Conservation (phyloP, 2,888 invertebrate genomes). For the Napeogenes sylphis region DNA sequence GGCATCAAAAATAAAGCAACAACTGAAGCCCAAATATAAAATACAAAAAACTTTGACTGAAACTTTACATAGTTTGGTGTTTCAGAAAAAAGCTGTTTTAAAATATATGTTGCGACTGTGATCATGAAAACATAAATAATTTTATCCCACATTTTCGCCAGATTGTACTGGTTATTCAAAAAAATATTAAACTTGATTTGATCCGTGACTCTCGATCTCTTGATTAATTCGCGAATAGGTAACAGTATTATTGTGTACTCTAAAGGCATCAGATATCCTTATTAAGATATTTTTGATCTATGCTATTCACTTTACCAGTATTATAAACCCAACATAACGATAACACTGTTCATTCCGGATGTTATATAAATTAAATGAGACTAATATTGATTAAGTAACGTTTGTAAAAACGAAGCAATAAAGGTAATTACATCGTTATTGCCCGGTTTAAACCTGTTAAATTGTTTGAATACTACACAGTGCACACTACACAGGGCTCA, state of each 20-base stretch:
- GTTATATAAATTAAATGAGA: not conserved
- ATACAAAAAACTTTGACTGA: constrained; percentile 70
- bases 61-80: constrained; percentile 73
- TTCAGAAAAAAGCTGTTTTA: constrained; percentile 71
- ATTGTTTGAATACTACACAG: constrained; percentile 3
- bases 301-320: not conserved
- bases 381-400: constrained; percentile 3
- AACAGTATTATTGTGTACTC: not conserved
- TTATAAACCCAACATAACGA: not conserved
- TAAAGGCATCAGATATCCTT: not conserved
- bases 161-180: not conserved
- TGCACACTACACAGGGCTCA: too few relatives aligned
- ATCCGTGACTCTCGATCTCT: not conserved
- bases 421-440: constrained; percentile 2
- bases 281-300: too few relatives aligned
- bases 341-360: not conserved
- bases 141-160: constrained; percentile 63
- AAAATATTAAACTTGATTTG: not conserved
- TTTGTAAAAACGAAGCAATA: not conserved
- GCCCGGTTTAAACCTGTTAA: constrained; percentile 3
- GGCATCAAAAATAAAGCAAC: constrained; percentile 65
- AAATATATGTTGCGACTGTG: constrained; percentile 58
- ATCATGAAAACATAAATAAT: constrained; percentile 60
- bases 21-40: constrained; percentile 66
- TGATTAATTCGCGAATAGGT: not conserved